These are phyloP conservation scores for Eublepharis macularius DNA, from an alignment of 2,113 vertebrate genomes.

Conservation along the genomic window DNA sequence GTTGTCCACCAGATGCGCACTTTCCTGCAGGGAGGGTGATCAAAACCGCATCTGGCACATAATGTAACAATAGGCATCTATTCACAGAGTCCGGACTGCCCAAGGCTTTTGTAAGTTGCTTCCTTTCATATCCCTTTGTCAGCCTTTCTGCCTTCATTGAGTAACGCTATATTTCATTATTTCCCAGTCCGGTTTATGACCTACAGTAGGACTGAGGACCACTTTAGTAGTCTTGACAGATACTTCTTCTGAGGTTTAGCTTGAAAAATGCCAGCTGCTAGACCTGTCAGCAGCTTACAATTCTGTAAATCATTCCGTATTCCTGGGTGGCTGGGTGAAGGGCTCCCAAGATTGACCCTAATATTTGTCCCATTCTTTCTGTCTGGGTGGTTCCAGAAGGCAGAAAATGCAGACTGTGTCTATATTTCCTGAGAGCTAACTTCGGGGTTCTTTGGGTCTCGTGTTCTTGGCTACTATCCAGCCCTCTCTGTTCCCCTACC, in stretches of 20 bases:
- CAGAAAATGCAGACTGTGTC: not conserved
- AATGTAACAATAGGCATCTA: not conserved
- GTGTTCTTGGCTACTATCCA: not conserved
- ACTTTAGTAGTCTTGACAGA: not conserved
- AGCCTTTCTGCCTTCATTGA: not conserved
- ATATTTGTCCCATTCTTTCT: not conserved
- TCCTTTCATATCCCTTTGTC: not conserved
- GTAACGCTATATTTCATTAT: not conserved
- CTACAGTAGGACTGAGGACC: not conserved
- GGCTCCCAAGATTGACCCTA: not conserved
- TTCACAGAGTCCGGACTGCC: not conserved
- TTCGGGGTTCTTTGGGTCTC: not conserved
- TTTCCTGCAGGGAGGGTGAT: not conserved
- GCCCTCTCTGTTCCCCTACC: too few species aligned
- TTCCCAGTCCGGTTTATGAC: not conserved
- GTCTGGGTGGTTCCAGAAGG: not conserved
- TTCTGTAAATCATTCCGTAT: not conserved
- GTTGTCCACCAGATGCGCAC: not conserved
- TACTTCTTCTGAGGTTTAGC: not conserved
- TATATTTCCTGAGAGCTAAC: not conserved
- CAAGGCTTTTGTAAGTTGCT: not conserved
- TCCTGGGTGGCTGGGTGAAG: not conserved
- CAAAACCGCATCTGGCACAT: not conserved
- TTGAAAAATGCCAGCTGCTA: not conserved
- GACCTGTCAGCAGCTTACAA: not conserved